Percentiles rank a stretch among this genome's conserved stretches.
phyloP scores from a whole-genome alignment of 2,797 vertebrate genomes.

The Propithecus perrieri region DNA sequence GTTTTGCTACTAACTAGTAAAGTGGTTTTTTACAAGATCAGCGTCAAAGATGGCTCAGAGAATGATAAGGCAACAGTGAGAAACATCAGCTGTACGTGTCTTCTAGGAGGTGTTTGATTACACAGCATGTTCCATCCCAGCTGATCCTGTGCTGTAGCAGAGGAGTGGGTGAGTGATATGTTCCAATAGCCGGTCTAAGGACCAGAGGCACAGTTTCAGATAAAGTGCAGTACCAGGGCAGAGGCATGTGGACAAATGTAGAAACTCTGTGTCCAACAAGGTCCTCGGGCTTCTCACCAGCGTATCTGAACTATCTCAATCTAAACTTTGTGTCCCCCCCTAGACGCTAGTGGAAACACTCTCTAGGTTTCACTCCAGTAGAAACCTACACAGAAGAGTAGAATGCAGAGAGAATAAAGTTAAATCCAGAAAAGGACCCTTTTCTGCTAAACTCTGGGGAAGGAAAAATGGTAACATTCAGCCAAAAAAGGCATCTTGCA shows the following conservation, averaged over 20 bases:
- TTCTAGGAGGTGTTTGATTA: neutral
- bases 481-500: slow-evolving; percentile 24
- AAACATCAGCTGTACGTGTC: slow-evolving; percentile 60
- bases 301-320: neutral
- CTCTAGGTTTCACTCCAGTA: neutral
- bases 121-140: neutral
- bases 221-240: slow-evolving; percentile 66
- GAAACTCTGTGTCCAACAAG: slow-evolving; percentile 31
- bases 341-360: slow-evolving; percentile 6
- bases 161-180: neutral
- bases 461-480: slow-evolving; percentile 43
- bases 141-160: neutral
- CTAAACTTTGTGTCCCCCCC: neutral
- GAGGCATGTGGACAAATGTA: slow-evolving; percentile 36
- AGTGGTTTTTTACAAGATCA: slow-evolving; percentile 30
- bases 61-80: slow-evolving; percentile 79
- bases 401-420: neutral
- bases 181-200: slow-evolving; percentile 55
- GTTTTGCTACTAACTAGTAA: slow-evolving; percentile 54
- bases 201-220: slow-evolving; percentile 74
- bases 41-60: slow-evolving; percentile 73
- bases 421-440: neutral
- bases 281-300: neutral
- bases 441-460: slow-evolving; percentile 46
- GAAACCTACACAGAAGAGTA: slow-evolving; percentile 42